Evolutionary conservation across 2,113 vertebrate genomes (phyloP), one percentile per base, ranked within the genome.

Genomic region (Myiopsitta monachus): DNA sequence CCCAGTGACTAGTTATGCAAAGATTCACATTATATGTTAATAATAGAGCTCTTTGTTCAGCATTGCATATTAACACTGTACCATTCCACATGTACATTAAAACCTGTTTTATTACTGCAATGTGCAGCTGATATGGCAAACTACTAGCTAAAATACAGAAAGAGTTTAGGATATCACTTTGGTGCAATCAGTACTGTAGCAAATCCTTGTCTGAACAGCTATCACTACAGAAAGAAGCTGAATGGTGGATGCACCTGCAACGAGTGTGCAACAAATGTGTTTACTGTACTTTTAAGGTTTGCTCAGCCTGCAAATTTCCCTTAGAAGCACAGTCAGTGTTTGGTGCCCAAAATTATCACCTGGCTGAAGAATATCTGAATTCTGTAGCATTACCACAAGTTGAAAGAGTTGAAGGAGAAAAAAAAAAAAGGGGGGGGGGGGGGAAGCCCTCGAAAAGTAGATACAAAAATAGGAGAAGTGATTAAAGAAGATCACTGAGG

Each of bases 401-500:
- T 89, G 73, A 90, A 79, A 31, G n/a, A 84, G 31, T 24, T 86
- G 82, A 83, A 75, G 38, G 66, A 92, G 55, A 49, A 36, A 83
- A 79, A 6, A 7, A 3, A 14, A 26, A 11, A 26, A 16, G n/a
- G n/a, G n/a, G n/a, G n/a, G n/a, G n/a, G n/a, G n/a, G n/a, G n/a
- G n/a, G n/a, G n/a, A n/a, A 3, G 0, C 19, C 9, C 17, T 66
- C 33, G 69, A 88, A 93, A 90, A 24, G 27, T 38, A 62, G 64
- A 30, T 74, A 39, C 22, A 24, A 14, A 76, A 91, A 49, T 82
- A 92, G 66, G 21, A 73, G 55, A 92, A 86, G 8, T 90, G 68
- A 94, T 91, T 93, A 95, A 95, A 96, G 77, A 83, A 89, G 73
- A 91, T 44, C 83, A 94, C 62, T 81, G 91, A 96, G 31, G 94